Evolutionary conservation across 1,140 invertebrate genomes (phyloP), one percentile per base, ranked within the genome.

Genomic region (roundworm (Caenorhabditis elegans)): DNA sequence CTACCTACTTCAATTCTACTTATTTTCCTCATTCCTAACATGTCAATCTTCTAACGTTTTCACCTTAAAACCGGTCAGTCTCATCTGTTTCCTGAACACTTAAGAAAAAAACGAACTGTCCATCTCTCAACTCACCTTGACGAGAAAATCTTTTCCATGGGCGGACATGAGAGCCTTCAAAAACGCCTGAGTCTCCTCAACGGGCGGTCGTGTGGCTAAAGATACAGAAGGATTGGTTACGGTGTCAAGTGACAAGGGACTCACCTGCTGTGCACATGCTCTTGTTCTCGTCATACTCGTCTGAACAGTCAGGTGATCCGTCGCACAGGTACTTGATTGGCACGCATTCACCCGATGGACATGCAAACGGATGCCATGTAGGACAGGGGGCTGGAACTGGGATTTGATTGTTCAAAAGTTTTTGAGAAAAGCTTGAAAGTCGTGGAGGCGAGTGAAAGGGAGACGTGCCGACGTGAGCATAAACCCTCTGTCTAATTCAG

Each of bases 171-270:
- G 92, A 10, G 95, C 96, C 88, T 97, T 95, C 77, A 97, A 91
- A 91, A 98, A 97, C 84, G 95, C 95, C 31, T 95, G 94, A 4
- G 95, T 98, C 90, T 98, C 96, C 90, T 97, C 95, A 11, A 97
- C 95, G 39, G 96, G 96, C 84, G 96, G 96, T 88, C 96, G 92
- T 90, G 96, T 96, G n/a, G 96, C 96, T 96, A 91, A 48, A 86
- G 88, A 31, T n/a, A 49, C 39, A 15, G 34, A 17, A 36, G 5
- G 76, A 83, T 76, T 79, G 75, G 48, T 60, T 34, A 34, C 80
- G 31, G 51, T 83, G 53, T 76, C 36, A 53, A n/a, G 43, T 70
- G 34, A 70, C 60, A 70, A 24, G 34, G 26, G 19, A 39, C 91
- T 92, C 88, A 96, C 95, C 95, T 90, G 95, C 96, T 83, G 95